A percentile compares a stretch with the other conserved stretches of the same genome.
Evolutionary conservation across 1,140 invertebrate species (phyloP).

Genomic region (Drosophila prosaltans): DNA sequence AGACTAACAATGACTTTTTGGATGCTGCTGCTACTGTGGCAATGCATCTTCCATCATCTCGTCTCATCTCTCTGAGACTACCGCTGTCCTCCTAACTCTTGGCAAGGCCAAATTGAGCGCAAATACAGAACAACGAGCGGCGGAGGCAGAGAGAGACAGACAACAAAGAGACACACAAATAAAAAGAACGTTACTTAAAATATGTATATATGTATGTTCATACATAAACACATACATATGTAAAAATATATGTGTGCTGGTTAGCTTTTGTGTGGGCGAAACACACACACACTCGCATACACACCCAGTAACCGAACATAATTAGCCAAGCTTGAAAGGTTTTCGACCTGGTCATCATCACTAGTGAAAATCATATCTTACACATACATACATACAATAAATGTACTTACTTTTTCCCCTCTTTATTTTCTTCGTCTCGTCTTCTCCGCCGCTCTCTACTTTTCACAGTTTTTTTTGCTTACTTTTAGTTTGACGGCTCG

Average conservation of each 20-base stretch:
- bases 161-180: conserved; percentile 61
- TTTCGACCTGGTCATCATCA: conserved; percentile 60
- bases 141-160: conserved; percentile 34
- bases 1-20: conserved; percentile 28
- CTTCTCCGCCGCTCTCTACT: background rate
- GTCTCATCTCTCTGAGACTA: too few species aligned
- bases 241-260: conserved; percentile 20
- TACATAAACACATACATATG: conserved; percentile 3
- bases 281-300: conserved; percentile 60
- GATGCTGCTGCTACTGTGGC: conserved; percentile 31
- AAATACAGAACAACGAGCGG: conserved; percentile 25
- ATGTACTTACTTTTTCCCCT: conserved; percentile 1
- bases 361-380: conserved; percentile 25
- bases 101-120: conserved; percentile 50
- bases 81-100: background rate
- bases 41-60: too few species aligned
- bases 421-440: background rate
- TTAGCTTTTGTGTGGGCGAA: conserved; percentile 17
- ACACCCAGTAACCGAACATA: conserved; percentile 41
- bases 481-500: conserved; percentile 11
- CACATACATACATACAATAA: background rate
- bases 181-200: conserved; percentile 52
- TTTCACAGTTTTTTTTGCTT: background rate
- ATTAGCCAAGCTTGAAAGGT: conserved; percentile 73
- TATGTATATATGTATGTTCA: background rate